Base-by-base conservation (phyloP, 1,140 invertebrate genomes). In the Drosophila tsacasi region DNA sequence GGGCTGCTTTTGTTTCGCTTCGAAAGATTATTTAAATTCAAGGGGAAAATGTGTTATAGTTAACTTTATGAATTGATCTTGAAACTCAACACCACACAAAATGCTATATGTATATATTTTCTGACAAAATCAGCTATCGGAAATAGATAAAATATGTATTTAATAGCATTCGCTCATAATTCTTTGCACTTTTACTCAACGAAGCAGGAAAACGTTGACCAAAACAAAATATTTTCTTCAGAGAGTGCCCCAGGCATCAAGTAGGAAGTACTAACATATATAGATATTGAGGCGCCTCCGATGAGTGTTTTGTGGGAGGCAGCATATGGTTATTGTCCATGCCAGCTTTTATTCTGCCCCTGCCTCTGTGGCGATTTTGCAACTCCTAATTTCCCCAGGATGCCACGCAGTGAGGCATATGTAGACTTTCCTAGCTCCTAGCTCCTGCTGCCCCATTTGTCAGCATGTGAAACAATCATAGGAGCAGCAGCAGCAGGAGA, bases 381-480 rank as follows among this genome's bases (percentile, higher is more conserved):
- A 25, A 25, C 39, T 19, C 23, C 30, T 27, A 40, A 65, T 71
- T 55, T 50, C 27, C 60, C 21, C 21, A 39, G 66, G 69, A 37
- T 61, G 68, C 46, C 68, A 23, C 46, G 27, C 69, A 73, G 8
- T 15, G 27, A 40, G 54, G 69, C 69, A 72, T 61, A 55, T 55
- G 52, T 23, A 73, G 42, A 73, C 73, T 42, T 52, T 47, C 37
- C 19, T 17, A 2, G 9, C 35, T 42, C 37, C 13, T 23, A 27
- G 27, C 6, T 27, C 27, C 17, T 52, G 44, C 35, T 25, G 54
- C 35, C 89, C 85, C 89, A 87, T 87, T 87, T 87, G 84, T 87
- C 84, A 90, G 84, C 78, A 85, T 78, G 78, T 85, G 84, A 90
- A 89, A 90, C 84, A 90, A 90, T 90, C 84, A 90, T 81, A 81